Evolutionary conservation across 2,797 vertebrate genomes (phyloP).

Genomic region (Lagorchestes hirsutus): DNA sequence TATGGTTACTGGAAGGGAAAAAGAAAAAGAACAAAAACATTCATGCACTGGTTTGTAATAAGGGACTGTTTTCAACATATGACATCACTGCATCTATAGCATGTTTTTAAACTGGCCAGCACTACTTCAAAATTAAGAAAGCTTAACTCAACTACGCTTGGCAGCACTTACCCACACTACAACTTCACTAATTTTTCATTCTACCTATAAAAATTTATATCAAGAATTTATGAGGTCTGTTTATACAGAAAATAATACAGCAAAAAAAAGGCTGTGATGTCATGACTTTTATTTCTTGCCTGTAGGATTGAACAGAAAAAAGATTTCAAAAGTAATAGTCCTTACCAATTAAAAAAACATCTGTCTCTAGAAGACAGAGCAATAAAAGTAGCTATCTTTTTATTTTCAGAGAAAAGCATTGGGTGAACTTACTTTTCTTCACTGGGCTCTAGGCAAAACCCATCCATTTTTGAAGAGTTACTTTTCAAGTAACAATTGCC

Average conservation of each 20-base stretch:
- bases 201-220: not conserved
- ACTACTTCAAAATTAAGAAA: slow-evolving; percentile 27
- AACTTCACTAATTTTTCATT: not conserved
- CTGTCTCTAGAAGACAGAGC: slow-evolving; percentile 34
- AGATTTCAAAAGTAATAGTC: slow-evolving; percentile 32
- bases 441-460: slow-evolving; percentile 74
- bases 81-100: slow-evolving; percentile 29
- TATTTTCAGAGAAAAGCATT: not conserved
- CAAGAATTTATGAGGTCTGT: slow-evolving; percentile 30
- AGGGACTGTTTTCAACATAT: slow-evolving; percentile 58
- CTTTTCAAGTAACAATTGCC: slow-evolving; percentile 71
- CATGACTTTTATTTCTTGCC: slow-evolving; percentile 30
- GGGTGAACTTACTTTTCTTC: slow-evolving; percentile 85
- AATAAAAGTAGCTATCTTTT: slow-evolving; percentile 36
- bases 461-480: slow-evolving; percentile 83
- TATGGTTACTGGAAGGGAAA: slow-evolving; percentile 81
- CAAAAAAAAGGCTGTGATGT: slow-evolving; percentile 9
- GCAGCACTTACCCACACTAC: slow-evolving; percentile 4
- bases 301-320: slow-evolving; percentile 30
- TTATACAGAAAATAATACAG: slow-evolving; percentile 50
- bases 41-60: slow-evolving; percentile 30
- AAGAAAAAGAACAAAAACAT: not conserved
- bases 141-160: slow-evolving; percentile 7
- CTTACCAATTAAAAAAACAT: slow-evolving; percentile 26
- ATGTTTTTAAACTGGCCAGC: slow-evolving; percentile 4